A percentile compares a stretch with the other conserved stretches of the same genome.
Conservation (phyloP, 2,797 vertebrate genomes). For the Carduelis carduelis region DNA sequence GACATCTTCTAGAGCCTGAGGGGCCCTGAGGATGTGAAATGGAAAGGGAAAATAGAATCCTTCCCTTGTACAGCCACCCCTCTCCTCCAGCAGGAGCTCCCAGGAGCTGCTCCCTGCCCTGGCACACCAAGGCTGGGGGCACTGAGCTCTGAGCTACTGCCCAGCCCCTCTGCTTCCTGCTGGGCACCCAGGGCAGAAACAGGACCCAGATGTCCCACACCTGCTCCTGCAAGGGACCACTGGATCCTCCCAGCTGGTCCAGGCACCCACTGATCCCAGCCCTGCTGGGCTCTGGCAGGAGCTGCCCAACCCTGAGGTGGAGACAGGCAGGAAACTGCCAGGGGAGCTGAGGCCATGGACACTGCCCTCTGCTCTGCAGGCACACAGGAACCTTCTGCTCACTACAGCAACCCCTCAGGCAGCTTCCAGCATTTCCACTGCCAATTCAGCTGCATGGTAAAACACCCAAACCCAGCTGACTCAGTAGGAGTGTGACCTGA, state of each 20-base stretch:
- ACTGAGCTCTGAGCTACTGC: rapidly evolving
- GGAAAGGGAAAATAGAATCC: neutral
- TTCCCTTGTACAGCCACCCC: neutral
- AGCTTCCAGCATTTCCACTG: neutral
- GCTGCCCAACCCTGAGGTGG: neutral
- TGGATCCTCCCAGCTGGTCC: neutral
- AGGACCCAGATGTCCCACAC: rapidly evolving
- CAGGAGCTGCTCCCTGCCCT: neutral
- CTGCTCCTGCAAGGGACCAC: neutral
- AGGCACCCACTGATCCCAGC: neutral
- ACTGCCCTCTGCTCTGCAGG: neutral
- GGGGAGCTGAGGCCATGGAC: neutral
- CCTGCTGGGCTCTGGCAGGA: neutral
- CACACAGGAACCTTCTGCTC: neutral
- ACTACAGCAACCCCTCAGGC: neutral
- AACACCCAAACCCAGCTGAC: neutral
- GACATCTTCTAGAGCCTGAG: neutral
- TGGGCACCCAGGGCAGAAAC: neutral
- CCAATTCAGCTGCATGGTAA: neutral
- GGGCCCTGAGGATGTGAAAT: neutral
- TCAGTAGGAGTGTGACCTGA: neutral
- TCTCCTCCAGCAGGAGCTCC: neutral
- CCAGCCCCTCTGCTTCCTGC: neutral
- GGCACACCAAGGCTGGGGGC: rapidly evolving
- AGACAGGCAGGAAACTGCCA: neutral